Percentiles rank a stretch among this genome's conserved stretches.
These are phyloP conservation scores for Adoxophyes honmai DNA, from an alignment of 1,140 invertebrate species.

Conservation along the genomic window DNA sequence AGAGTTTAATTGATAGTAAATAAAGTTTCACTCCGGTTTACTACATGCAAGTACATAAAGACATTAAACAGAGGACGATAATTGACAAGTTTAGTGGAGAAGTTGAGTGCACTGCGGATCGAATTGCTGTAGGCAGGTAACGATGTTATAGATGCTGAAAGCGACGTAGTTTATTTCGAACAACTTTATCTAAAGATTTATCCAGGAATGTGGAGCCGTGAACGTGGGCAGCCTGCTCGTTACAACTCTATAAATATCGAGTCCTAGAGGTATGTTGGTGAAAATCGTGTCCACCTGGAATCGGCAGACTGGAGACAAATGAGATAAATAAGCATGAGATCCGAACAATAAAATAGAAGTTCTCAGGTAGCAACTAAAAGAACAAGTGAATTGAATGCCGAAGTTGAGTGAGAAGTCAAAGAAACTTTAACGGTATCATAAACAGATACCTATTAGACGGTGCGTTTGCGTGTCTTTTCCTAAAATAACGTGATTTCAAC, in stretches of 20 bases:
- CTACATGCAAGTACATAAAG: neutral
- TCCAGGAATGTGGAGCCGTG: conserved; percentile 33
- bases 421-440: neutral
- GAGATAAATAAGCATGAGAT: too few species aligned
- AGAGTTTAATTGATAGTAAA: too few species aligned
- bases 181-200: conserved; percentile 31
- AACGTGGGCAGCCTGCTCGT: conserved; percentile 14
- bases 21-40: neutral
- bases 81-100: too few species aligned
- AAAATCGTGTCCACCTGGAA: neutral
- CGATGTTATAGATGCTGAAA: conserved; percentile 6
- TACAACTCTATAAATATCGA: conserved; percentile 5
- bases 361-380: too few species aligned
- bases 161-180: too few species aligned
- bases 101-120: too few species aligned
- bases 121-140: too few species aligned
- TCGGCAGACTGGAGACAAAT: too few species aligned
- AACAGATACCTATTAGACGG: neutral
- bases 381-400: neutral
- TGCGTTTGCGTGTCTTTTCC: neutral
- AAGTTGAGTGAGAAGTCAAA: neutral
- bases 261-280: neutral
- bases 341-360: too few species aligned
- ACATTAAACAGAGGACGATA: neutral
- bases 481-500: conserved; percentile 16